Base-by-base conservation (phyloP, 1,140 invertebrate genomes). In the Platorchestia sp. region DNA sequence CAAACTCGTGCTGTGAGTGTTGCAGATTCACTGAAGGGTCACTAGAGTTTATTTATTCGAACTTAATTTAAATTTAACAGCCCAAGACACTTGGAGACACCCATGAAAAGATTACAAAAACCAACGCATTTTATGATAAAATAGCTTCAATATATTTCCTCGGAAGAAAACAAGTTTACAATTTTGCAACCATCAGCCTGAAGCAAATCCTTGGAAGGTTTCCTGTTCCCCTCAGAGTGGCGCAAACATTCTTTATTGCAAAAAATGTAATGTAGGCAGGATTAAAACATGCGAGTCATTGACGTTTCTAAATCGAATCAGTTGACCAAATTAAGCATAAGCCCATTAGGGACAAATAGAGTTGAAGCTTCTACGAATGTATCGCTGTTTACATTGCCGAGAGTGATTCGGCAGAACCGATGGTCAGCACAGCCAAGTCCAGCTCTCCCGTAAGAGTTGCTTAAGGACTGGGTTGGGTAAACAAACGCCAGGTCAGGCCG, bases 311-410 rank as follows among this genome's bases (percentile, higher is more conserved):
- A 75, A 75, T 75, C 59, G 59, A 75, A 75, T 41, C 87, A 44
- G 87, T 89, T 89, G 87, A 89, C 87, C 87, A 89, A 89, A 89
- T 89, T 89, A 41, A 89, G 87, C 87, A 89, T 89, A 89, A 89
- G n/a, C 87, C 87, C 87, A 89, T 89, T 89, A 89, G 43, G 87
- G 43, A 89, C 87, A 89, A 89, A 89, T 44, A 42, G 87, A 89
- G 41, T 42, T 89, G 22, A 89, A 89, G 87, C 43, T 89, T 89
- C 87, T 19, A 89, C 87, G 87, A 41, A 89, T 89, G 87, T 75
- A 75, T 75, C 87, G 87, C 87, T 89, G 87, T 89, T 42, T 41
- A 89, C 87, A 89, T 89, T 42, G 87, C 87, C 16, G n/a, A 41
- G 87, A 89, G 87, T 89, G 87, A 89, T 41, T 89, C 87, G 43